These are phyloP conservation scores for Acestrorhynchus altus DNA, from an alignment of 2,797 vertebrate genomes.

Conservation along the genomic window DNA sequence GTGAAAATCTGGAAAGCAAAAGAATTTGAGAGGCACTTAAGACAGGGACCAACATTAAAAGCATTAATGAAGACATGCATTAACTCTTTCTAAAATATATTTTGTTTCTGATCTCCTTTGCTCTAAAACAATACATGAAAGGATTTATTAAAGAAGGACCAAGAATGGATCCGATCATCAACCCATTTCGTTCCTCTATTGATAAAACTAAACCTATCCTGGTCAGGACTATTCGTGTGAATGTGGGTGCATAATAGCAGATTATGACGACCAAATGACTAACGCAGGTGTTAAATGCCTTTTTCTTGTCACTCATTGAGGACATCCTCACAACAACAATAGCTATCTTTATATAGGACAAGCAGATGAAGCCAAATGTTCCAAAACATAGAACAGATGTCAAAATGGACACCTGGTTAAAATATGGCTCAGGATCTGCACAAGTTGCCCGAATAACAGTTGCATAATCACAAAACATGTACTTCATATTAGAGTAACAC, in stretches of 20 bases:
- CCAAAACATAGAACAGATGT: background rate
- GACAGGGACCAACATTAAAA: too few relatives aligned
- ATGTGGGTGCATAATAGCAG: background rate
- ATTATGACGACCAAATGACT: conserved; percentile 40
- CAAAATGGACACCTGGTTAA: conserved; percentile 14
- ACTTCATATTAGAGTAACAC: conserved; percentile 27
- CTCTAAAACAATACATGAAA: conserved; percentile 57
- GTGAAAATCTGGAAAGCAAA: too few relatives aligned
- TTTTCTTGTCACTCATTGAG: conserved; percentile 41
- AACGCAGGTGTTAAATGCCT: conserved; percentile 52
- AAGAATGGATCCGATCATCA: background rate
- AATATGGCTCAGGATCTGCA: conserved; percentile 34
- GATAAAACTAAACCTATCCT: background rate
- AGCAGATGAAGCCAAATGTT: conserved; percentile 14
- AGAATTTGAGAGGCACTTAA: too few relatives aligned
- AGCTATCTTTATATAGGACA: conserved; percentile 32
- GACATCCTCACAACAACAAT: conserved; percentile 54
- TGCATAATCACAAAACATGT: conserved; percentile 60
- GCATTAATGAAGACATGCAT: too few relatives aligned
- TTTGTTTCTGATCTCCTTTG: conserved; percentile 22
- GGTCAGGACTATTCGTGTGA: background rate
- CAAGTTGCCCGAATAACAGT: conserved; percentile 68
- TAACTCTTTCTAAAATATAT: background rate
- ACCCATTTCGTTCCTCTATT: conserved; percentile 6
- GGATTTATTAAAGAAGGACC: conserved; percentile 12